These are phyloP conservation scores for Halcyon smyrnensis DNA, from an alignment of 2,797 vertebrate genomes.

Conservation along the genomic window DNA sequence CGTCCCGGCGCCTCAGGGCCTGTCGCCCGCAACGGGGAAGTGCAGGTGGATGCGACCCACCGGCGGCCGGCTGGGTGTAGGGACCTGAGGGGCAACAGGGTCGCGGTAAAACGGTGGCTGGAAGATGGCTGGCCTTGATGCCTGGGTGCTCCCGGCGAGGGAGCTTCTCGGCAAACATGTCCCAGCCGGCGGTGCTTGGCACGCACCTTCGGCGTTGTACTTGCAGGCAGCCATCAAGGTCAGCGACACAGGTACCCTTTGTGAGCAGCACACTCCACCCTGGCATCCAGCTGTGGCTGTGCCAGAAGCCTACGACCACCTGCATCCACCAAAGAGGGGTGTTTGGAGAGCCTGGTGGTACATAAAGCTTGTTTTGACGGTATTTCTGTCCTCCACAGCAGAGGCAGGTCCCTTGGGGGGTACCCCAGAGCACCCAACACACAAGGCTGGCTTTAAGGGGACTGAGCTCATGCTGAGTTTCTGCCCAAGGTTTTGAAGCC, in stretches of 20 bases:
- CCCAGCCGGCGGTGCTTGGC: fast-evolving
- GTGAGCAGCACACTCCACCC: not conserved
- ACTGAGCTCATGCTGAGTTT: fast-evolving
- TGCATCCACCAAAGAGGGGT: fast-evolving
- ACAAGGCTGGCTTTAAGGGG: not conserved
- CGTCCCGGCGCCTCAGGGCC: fast-evolving
- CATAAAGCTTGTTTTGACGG: fast-evolving
- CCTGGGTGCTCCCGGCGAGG: fast-evolving
- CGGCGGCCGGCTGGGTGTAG: fast-evolving
- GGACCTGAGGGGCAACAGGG: fast-evolving
- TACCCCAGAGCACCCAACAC: fast-evolving
- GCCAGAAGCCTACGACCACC: not conserved
- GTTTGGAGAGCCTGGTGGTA: not conserved
- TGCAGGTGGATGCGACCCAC: not conserved
- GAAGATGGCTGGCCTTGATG: not conserved
- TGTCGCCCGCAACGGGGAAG: fast-evolving
- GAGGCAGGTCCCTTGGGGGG: fast-evolving
- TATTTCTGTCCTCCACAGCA: not conserved
- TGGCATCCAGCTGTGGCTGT: fast-evolving
- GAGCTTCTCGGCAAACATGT: not conserved
- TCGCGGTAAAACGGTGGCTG: fast-evolving
- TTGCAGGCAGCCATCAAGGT: not conserved
- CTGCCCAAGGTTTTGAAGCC: not conserved
- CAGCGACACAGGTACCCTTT: not conserved
- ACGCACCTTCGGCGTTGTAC: fast-evolving